These are phyloP conservation scores for Stichopus chloronotus DNA, from an alignment of 35 echinoderm and acorn worm species.

Conservation along the genomic window DNA sequence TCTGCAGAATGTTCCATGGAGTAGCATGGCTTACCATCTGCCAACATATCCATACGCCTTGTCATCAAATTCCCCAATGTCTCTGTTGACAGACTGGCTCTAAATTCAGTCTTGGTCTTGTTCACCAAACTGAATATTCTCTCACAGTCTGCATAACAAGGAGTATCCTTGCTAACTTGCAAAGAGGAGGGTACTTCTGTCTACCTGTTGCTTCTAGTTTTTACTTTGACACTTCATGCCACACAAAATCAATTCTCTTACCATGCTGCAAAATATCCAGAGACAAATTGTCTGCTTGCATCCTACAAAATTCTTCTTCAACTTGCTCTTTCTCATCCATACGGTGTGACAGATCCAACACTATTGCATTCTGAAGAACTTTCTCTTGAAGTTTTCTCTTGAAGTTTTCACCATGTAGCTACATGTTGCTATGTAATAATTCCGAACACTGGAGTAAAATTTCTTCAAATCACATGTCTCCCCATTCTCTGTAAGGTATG, in stretches of 20 bases:
- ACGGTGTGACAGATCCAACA: background rate
- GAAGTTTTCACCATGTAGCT: background rate
- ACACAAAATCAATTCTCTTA: background rate
- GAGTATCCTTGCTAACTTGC: background rate
- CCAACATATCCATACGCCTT: background rate
- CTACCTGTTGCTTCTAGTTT: background rate
- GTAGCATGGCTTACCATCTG: background rate
- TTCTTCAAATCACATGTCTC: background rate
- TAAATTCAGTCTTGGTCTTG: background rate
- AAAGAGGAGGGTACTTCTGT: background rate
- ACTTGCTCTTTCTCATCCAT: constrained; percentile 10
- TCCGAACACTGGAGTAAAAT: background rate
- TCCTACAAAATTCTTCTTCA: background rate
- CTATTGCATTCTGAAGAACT: constrained; percentile 14
- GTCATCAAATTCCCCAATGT: background rate
- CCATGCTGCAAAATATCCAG: background rate
- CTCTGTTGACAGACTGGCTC: background rate
- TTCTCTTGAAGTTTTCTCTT: background rate
- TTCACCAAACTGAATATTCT: background rate
- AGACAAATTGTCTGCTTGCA: background rate
- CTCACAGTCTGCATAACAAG: background rate
- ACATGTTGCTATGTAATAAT: constrained; percentile 11
- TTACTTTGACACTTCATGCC: background rate
- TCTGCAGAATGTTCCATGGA: background rate
- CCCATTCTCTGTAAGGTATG: background rate